Conservation (phyloP, 2,113 vertebrate genomes). For the Scalopus aquaticus region DNA sequence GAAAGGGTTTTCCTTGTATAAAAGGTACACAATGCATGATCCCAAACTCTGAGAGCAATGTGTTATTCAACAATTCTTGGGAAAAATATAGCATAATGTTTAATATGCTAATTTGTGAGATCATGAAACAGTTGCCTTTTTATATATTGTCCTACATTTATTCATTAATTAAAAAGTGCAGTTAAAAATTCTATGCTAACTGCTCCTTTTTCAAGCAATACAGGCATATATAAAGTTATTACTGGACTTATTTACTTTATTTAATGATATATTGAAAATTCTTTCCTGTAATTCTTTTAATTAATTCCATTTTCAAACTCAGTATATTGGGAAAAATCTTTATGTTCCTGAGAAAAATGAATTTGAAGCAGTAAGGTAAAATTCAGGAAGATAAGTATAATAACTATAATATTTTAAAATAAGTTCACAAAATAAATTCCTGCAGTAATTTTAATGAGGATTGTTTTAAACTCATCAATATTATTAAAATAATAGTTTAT, state of each 20-base stretch:
- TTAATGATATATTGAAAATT: slow-evolving; percentile 15
- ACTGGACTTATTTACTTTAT: neutral
- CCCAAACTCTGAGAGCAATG: neutral
- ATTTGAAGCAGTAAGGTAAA: slow-evolving; percentile 16
- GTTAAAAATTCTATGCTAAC: slow-evolving; percentile 57
- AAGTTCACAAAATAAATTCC: neutral
- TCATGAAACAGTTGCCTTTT: slow-evolving; percentile 63
- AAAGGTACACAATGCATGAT: slow-evolving; percentile 48
- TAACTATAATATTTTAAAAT: neutral
- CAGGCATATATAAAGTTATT: neutral
- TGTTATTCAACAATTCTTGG: neutral
- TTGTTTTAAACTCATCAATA: slow-evolving; percentile 10
- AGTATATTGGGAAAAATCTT: neutral
- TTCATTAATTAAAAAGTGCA: slow-evolving; percentile 62
- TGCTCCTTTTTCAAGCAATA: slow-evolving; percentile 31
- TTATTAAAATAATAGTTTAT: neutral
- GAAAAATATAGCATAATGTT: slow-evolving; percentile 14
- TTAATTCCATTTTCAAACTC: neutral
- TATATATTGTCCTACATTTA: slow-evolving; percentile 32
- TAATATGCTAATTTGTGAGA: neutral
- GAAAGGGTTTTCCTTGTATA: neutral
- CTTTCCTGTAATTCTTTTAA: neutral
- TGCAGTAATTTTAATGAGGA: neutral
- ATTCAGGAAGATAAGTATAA: slow-evolving; percentile 18
- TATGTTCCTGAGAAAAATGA: slow-evolving; percentile 13